phyloP scores from a whole-genome alignment of 53 echinoderm and acorn worm genomes.

The Mesocentrotus franciscanus region DNA sequence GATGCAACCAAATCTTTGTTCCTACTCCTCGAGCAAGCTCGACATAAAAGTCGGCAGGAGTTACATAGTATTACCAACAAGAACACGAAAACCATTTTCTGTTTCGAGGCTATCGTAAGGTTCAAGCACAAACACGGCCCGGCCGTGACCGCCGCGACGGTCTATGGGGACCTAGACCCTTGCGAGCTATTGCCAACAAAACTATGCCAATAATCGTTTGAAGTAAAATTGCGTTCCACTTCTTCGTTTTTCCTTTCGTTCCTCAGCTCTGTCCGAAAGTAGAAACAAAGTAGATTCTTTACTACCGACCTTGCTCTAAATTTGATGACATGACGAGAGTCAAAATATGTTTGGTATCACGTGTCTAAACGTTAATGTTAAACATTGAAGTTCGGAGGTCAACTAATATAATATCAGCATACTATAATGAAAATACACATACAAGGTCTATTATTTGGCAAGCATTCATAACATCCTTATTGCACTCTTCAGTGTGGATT shows the following conservation, averaged over 20 bases:
- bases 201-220: constrained; percentile 24
- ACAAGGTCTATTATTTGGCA: background rate
- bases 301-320: constrained; percentile 50
- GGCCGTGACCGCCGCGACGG: constrained; percentile 61
- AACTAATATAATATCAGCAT: background rate
- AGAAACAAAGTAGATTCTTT: constrained; percentile 23
- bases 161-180: constrained; percentile 27
- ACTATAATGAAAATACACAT: background rate
- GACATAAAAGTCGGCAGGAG: constrained; percentile 20
- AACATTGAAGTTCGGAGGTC: background rate
- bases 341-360: background rate
- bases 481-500: background rate
- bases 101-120: constrained; percentile 14
- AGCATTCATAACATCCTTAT: background rate
- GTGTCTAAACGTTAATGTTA: background rate
- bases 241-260: background rate
- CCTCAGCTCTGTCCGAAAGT: background rate
- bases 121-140: constrained; percentile 50
- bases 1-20: constrained; percentile 35
- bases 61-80: constrained; percentile 27
- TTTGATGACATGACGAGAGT: background rate
- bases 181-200: constrained; percentile 39
- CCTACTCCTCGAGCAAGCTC: background rate
- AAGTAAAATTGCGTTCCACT: constrained; percentile 25
- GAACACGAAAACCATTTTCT: constrained; percentile 21